phyloP scores from a whole-genome alignment of 2,797 vertebrate species.

The Fistularia commersonii region DNA sequence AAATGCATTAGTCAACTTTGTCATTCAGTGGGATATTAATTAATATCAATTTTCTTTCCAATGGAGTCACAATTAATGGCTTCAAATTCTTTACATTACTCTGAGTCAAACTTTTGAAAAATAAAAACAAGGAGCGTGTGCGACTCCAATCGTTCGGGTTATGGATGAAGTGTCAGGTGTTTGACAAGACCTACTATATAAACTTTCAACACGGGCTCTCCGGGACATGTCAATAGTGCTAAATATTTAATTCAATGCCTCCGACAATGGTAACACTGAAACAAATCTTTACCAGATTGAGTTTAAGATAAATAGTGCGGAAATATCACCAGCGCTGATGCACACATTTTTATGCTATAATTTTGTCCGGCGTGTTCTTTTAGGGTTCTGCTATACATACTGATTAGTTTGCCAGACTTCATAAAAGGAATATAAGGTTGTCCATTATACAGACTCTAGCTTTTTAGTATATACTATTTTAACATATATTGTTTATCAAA shows the following conservation, averaged over 20 bases:
- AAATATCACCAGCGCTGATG: conserved; percentile 59
- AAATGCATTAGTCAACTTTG: too few relatives aligned
- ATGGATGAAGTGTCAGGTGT: conserved; percentile 62
- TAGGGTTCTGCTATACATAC: conserved; percentile 16
- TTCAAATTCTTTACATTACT: conserved; percentile 9
- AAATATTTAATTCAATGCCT: conserved; percentile 76
- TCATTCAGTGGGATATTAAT: too few relatives aligned
- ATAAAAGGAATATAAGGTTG: too few relatives aligned
- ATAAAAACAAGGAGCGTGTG: conserved; percentile 10
- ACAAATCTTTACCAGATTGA: conserved; percentile 68
- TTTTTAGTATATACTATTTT: too few relatives aligned
- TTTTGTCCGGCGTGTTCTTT: conserved; percentile 30
- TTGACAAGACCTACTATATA: conserved; percentile 64
- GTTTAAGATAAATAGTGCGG: conserved; percentile 65
- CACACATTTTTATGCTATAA: conserved; percentile 27
- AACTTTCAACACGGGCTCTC: conserved; percentile 66
- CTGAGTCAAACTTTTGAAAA: conserved; percentile 21
- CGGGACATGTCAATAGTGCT: conserved; percentile 63
- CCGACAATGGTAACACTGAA: conserved; percentile 69
- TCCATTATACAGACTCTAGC: too few relatives aligned
- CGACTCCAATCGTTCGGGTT: conserved; percentile 55
- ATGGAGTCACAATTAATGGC: conserved; percentile 6
- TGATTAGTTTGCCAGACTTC: too few relatives aligned
- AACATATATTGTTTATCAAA: too few relatives aligned
- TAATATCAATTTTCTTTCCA: too few relatives aligned